Base-by-base conservation (phyloP, 1,140 invertebrate genomes). In the Pentalonia nigronervosa region DNA sequence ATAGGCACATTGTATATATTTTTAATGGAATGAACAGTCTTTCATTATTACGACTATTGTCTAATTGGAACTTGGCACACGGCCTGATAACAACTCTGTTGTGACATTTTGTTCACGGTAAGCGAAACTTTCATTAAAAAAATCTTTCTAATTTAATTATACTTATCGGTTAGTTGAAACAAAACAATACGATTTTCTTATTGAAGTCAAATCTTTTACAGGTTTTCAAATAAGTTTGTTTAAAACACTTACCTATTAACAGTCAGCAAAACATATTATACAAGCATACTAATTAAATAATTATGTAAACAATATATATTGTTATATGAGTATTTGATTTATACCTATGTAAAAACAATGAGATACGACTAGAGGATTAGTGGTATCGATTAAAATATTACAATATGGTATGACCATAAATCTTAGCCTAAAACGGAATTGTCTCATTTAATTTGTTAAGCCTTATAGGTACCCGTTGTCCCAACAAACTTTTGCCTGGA, bases 31-130 rank as follows among this genome's bases (percentile, higher is more conserved):
- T 45, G 53, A 91, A 91, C 90, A 45, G 90, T 67, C 90, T 91
- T 91, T 48, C 45, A 41, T 91, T 91, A 91, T 91, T 91, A 76
- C 30, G 36, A 89, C 90, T 67, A 60, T 91, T 76, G 56, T 91
- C 90, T 91, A 91, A 91, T 91, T 91, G 56, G 90, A 91, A 76
- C 60, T 91, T 91, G 90, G 90, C 90, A 91, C 90, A 8, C 23
- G 17, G n/a, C 89, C 89, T 90, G 89, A 41, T 60, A 67, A 41
- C 53, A 67, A 60, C 41, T 91, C 36, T 45, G 36, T 67, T 41
- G 60, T 45, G 53, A 67, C 90, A 21, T 67, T 91, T 91, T 91
- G 90, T 91, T 91, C 60, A 89, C 87, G 87, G 87, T 89, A 34
- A 36, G 47, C 87, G 34, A 89, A 89, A 48, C 47, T 89, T 89